These are phyloP conservation scores for Hymenochirus boettgeri DNA, from an alignment of 2,113 vertebrate genomes.

Conservation along the genomic window DNA sequence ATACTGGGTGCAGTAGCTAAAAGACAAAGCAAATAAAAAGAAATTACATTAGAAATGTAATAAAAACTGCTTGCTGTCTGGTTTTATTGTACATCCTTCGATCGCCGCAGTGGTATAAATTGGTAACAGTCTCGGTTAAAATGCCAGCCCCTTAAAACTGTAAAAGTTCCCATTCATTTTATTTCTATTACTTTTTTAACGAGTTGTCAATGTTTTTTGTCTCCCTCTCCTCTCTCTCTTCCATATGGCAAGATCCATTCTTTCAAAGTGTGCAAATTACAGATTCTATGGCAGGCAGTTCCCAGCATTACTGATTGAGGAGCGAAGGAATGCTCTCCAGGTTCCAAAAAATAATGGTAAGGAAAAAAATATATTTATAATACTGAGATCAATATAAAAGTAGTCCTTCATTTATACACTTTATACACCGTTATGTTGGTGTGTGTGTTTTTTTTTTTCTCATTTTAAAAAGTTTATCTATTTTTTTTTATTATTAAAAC, in stretches of 20 bases:
- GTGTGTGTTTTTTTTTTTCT: slow-evolving; percentile 56
- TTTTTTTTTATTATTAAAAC: slow-evolving; percentile 42
- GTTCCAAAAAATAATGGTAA: slow-evolving; percentile 52
- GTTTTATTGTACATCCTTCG: slow-evolving; percentile 15
- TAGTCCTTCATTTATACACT: slow-evolving; percentile 98
- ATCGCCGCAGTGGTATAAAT: slow-evolving; percentile 28
- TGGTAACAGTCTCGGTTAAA: slow-evolving; percentile 39
- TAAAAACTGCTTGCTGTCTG: not conserved
- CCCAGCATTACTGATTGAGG: slow-evolving; percentile 33
- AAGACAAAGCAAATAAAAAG: slow-evolving; percentile 25
- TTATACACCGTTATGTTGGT: slow-evolving; percentile 75
- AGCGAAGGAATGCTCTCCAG: slow-evolving; percentile 42
- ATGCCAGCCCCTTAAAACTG: slow-evolving; percentile 37
- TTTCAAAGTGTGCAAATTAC: slow-evolving; percentile 37
- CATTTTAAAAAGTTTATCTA: slow-evolving; percentile 56
- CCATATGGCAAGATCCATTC: slow-evolving; percentile 45
- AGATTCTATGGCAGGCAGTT: slow-evolving; percentile 42
- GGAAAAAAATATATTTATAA: slow-evolving; percentile 75
- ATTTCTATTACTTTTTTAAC: slow-evolving; percentile 15
- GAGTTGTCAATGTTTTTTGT: not conserved
- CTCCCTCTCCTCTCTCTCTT: not conserved
- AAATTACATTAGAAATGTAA: slow-evolving; percentile 10
- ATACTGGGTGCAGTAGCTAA: slow-evolving; percentile 28
- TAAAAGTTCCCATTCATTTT: slow-evolving; percentile 23
- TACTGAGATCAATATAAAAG: slow-evolving; percentile 98